A percentile compares a stretch with the other conserved stretches of the same genome.
phyloP scores from a whole-genome alignment of 1,140 invertebrate species.

The Apolygus lucorum region DNA sequence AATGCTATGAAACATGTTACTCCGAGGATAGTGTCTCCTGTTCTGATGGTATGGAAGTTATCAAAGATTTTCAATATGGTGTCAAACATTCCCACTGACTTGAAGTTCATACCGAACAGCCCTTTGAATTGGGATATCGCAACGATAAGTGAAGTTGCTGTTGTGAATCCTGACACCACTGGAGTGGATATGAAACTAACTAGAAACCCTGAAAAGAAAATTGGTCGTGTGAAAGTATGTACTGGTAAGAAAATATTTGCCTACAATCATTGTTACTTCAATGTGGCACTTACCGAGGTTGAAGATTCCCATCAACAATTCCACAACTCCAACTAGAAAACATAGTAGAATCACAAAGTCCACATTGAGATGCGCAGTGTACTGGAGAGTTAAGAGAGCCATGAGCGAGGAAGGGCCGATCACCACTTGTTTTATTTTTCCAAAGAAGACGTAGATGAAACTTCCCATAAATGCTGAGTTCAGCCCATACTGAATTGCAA shows the following conservation, averaged over 20 bases:
- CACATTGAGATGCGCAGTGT: constrained; percentile 55
- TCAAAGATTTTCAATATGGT: constrained; percentile 49
- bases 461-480: constrained; percentile 63
- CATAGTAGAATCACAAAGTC: constrained; percentile 70
- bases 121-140: constrained; percentile 80
- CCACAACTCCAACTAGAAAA: constrained; percentile 65
- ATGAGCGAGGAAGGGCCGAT: constrained; percentile 83
- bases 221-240: too few relatives aligned
- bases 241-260: too few relatives aligned
- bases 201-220: constrained; percentile 63
- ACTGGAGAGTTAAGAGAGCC: constrained; percentile 67
- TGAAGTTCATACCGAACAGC: constrained; percentile 62
- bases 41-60: constrained; percentile 46
- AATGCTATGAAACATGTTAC: constrained; percentile 54
- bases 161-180: constrained; percentile 86
- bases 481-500: constrained; percentile 53
- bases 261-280: too few relatives aligned
- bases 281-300: constrained; percentile 52
- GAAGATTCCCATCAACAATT: constrained; percentile 67
- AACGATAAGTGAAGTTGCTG: constrained; percentile 85
- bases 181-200: constrained; percentile 88
- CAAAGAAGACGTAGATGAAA: constrained; percentile 80
- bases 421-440: constrained; percentile 82
- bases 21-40: constrained; percentile 55
- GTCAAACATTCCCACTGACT: constrained; percentile 50